Evolutionary conservation across 1,140 invertebrate genomes (phyloP).

Genomic region (Eueides isabella): DNA sequence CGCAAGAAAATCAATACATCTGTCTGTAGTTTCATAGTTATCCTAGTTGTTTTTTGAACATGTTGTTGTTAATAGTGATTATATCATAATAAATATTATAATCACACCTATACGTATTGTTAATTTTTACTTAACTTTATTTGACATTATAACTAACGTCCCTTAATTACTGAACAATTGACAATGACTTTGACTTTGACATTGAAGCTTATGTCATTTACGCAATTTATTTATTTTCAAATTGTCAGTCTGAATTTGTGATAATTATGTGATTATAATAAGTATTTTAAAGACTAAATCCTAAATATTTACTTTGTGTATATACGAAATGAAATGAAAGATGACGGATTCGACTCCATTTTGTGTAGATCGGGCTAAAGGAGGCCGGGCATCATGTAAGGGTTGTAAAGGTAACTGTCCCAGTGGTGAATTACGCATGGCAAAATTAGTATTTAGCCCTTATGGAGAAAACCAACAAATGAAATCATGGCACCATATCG

Average conservation of each 20-base stretch:
- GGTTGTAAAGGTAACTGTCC: constrained; percentile 92
- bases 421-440: constrained; percentile 87
- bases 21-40: neutral
- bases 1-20: constrained; percentile 12
- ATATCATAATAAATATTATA: neutral
- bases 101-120: no score
- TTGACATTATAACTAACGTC: neutral
- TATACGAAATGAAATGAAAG: neutral
- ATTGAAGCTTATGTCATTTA: neutral
- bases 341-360: constrained; percentile 80
- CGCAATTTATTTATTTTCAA: constrained; percentile 1
- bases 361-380: constrained; percentile 89
- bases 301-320: neutral
- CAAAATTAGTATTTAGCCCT: constrained; percentile 89
- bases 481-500: constrained; percentile 93
- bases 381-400: constrained; percentile 91
- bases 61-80: neutral
- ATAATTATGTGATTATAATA: neutral
- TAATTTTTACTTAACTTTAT: neutral
- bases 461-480: constrained; percentile 91
- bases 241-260: neutral
- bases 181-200: neutral
- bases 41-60: neutral
- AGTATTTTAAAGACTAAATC: neutral
- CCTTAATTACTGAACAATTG: neutral